Percentiles rank a stretch among this genome's conserved stretches.
Conservation (phyloP, 2,797 vertebrate species). For the Cephalopachus bancanus region DNA sequence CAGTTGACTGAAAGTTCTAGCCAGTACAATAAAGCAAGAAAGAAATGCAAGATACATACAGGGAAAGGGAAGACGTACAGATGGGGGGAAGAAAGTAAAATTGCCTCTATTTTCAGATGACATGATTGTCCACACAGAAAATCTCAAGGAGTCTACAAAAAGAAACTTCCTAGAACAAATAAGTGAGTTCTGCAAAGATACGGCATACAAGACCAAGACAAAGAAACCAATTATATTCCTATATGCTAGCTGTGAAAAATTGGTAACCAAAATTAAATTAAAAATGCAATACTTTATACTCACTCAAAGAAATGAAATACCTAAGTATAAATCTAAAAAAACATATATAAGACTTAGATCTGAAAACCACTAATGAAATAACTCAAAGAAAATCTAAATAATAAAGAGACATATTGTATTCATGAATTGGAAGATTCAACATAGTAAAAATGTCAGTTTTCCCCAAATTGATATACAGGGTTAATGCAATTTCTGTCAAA, state of each 20-base stretch:
- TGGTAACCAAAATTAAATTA: conserved; percentile 14
- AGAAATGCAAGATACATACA: not conserved
- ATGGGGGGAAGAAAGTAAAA: not conserved
- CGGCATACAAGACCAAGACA: not conserved
- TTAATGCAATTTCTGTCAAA: not conserved
- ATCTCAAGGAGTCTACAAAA: not conserved
- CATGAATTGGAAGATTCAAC: not conserved
- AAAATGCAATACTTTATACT: not conserved
- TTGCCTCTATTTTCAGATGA: not conserved
- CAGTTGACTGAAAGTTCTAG: not conserved
- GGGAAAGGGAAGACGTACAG: not conserved
- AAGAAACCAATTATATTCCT: not conserved
- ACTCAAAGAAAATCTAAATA: conserved; percentile 10
- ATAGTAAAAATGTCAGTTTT: not conserved
- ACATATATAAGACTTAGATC: not conserved
- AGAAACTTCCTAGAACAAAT: not conserved
- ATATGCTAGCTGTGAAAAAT: not conserved
- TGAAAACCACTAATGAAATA: not conserved
- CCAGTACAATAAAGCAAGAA: not conserved
- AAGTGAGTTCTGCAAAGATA: not conserved
- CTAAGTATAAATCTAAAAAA: not conserved
- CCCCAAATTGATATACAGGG: not conserved
- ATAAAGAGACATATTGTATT: not conserved
- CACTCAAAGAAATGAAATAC: not conserved
- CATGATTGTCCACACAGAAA: not conserved